Evolutionary conservation across 2,797 vertebrate species (phyloP).

Genomic region (Phaenicophaeus curvirostris): DNA sequence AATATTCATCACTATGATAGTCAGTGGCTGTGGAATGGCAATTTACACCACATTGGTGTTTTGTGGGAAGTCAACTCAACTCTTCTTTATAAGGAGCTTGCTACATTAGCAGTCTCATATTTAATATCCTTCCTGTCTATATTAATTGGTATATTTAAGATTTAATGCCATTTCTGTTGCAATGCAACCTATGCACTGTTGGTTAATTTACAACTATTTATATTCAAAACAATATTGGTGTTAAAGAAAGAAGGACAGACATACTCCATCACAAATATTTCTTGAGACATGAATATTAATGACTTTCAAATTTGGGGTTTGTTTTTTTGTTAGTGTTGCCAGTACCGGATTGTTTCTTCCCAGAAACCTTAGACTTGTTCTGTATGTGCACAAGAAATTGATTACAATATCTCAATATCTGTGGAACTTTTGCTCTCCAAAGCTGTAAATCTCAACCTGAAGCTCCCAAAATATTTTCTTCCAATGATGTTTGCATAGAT

Average conservation of each 20-base stretch:
- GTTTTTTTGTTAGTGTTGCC: neutral
- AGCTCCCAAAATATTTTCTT: neutral
- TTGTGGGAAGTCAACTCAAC: neutral
- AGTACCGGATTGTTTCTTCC: neutral
- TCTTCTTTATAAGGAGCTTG: neutral
- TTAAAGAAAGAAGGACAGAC: neutral
- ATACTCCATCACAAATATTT: neutral
- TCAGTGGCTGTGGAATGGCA: slow-evolving; percentile 15
- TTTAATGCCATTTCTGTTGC: neutral
- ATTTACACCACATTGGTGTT: neutral
- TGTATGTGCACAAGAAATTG: neutral
- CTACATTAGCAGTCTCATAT: neutral
- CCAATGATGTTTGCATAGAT: neutral
- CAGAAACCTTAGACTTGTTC: neutral
- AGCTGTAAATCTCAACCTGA: neutral
- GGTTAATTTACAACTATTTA: neutral
- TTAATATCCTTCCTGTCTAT: neutral
- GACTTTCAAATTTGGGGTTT: neutral
- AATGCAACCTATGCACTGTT: neutral
- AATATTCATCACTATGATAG: slow-evolving; percentile 22
- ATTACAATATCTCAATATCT: neutral
- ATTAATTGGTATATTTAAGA: neutral
- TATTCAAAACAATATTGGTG: neutral
- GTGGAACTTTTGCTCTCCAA: neutral
- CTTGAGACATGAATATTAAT: neutral